Evolutionary conservation across 2,888 invertebrate genomes (phyloP).

Genomic region (Oscheius sp.): DNA sequence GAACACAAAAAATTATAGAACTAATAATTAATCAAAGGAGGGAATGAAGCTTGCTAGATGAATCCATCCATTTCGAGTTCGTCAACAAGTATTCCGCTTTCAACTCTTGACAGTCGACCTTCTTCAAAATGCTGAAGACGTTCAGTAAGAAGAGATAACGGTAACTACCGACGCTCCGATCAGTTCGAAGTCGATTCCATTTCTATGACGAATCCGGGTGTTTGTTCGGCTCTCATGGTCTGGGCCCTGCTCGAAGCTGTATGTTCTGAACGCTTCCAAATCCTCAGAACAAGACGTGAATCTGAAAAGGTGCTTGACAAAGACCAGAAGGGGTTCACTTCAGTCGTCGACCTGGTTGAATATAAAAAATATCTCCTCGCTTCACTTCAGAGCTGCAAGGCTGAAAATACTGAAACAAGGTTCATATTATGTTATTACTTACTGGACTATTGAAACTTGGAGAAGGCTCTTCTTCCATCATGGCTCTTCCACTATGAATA

Average conservation of each 20-base stretch:
- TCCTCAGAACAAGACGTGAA: slow-evolving; percentile 39
- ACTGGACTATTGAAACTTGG: background rate
- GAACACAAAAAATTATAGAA: background rate
- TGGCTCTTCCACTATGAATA: slow-evolving; percentile 59
- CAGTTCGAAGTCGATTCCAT: slow-evolving; percentile 23
- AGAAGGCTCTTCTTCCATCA: slow-evolving; percentile 40
- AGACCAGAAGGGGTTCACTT: slow-evolving; percentile 28
- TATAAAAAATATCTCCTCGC: slow-evolving; percentile 65
- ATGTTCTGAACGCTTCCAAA: slow-evolving; percentile 65
- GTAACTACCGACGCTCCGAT: background rate
- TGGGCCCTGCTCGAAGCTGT: slow-evolving; percentile 65
- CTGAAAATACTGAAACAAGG: background rate
- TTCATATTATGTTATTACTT: background rate
- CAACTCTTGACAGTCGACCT: slow-evolving; percentile 5
- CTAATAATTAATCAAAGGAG: background rate
- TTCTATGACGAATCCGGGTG: slow-evolving; percentile 9
- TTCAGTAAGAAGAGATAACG: background rate
- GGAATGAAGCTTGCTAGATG: background rate
- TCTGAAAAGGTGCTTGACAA: slow-evolving; percentile 20
- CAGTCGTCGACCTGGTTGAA: slow-evolving; percentile 53
- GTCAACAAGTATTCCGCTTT: slow-evolving; percentile 42
- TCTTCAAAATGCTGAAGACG: slow-evolving; percentile 18
- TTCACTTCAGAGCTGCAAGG: slow-evolving; percentile 31
- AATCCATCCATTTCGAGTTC: slow-evolving; percentile 49
- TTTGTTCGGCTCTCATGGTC: slow-evolving; percentile 54